Conservation (phyloP, 1,140 invertebrate species). For the Drosophila burlai region DNA sequence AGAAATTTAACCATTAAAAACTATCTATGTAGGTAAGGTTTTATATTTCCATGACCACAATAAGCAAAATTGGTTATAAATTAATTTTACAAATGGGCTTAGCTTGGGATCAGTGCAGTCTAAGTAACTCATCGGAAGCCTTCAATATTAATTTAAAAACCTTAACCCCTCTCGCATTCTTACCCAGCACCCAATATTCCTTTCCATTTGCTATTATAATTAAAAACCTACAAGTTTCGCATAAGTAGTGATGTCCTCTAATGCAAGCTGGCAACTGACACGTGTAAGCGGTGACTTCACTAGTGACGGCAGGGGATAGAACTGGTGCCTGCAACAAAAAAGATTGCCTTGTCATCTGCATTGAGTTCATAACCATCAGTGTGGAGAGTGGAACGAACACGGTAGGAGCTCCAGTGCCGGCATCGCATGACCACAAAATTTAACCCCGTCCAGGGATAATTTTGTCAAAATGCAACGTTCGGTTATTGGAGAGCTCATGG, state of each 20-base stretch:
- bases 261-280: slow-evolving; percentile 60
- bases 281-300: slow-evolving; percentile 57
- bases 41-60: no score
- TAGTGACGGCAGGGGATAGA: not conserved
- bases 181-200: not conserved
- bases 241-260: slow-evolving; percentile 51
- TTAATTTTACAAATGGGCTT: not conserved
- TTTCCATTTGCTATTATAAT: slow-evolving; percentile 54
- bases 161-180: not conserved
- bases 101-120: not conserved
- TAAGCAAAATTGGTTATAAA: no score
- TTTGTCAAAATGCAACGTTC: slow-evolving; percentile 78
- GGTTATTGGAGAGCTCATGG: slow-evolving; percentile 36
- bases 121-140: no score
- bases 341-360: slow-evolving; percentile 41
- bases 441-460: slow-evolving; percentile 71
- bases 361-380: slow-evolving; percentile 42
- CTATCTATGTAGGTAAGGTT: no score
- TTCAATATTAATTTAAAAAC: not conserved
- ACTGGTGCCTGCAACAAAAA: slow-evolving; percentile 16
- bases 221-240: slow-evolving; percentile 65
- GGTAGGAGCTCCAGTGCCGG: slow-evolving; percentile 9
- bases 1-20: no score
- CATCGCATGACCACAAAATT: slow-evolving; percentile 63
- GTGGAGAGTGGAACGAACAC: slow-evolving; percentile 3